Conservation (phyloP, 2,888 invertebrate species). For the Lepidochitona cinerea region DNA sequence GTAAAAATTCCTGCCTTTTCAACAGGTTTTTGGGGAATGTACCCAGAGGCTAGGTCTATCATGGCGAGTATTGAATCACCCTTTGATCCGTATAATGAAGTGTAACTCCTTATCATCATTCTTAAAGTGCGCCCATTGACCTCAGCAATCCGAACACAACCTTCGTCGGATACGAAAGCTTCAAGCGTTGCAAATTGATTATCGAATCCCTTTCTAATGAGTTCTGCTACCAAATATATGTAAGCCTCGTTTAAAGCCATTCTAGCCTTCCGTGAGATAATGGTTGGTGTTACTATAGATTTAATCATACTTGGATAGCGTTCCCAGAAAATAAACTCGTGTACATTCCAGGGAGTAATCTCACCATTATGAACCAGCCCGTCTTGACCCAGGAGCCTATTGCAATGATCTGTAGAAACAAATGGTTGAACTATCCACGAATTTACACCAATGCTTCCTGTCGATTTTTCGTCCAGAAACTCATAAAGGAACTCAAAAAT, state of each 20-base stretch:
- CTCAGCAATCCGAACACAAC: not conserved
- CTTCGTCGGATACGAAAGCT: not conserved
- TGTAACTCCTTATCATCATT: not conserved
- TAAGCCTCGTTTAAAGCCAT: not conserved
- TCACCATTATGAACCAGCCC: not conserved
- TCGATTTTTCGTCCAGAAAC: not conserved
- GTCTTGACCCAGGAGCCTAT: not conserved
- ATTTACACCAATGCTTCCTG: not conserved
- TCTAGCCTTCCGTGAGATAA: not conserved
- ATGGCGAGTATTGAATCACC: not conserved
- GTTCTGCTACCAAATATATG: not conserved
- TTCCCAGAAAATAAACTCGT: not conserved
- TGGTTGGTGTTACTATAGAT: not conserved
- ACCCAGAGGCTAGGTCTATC: not conserved
- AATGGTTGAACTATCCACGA: not conserved
- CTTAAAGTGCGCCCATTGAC: not conserved
- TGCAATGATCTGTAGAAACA: not conserved
- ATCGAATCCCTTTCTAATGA: not conserved
- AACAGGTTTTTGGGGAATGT: not conserved
- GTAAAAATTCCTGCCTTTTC: not conserved
- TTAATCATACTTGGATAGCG: not conserved
- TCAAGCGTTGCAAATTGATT: not conserved
- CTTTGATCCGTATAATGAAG: not conserved
- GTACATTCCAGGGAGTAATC: not conserved
- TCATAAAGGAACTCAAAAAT: not conserved